Base-by-base conservation (phyloP, 2,797 vertebrate species). In the Neosalanx taihuensis region DNA sequence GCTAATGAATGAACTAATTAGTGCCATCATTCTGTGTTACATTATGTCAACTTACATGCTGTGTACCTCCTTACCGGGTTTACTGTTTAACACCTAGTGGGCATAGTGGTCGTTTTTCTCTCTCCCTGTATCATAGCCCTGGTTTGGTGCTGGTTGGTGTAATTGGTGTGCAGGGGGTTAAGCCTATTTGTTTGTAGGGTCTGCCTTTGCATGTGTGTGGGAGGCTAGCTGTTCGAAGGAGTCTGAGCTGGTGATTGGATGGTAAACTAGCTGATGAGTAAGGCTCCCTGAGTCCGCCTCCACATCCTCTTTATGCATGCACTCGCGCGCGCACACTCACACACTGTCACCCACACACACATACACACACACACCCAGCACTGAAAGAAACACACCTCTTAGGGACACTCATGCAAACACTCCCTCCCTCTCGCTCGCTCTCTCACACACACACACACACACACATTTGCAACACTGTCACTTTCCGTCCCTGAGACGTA, bases 1-100 rank as follows among this genome's bases (percentile, higher is more conserved):
- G 69, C 87, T 91, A 91, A 90, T 87, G 89, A 92, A 89, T 87
- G 75, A 80, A 89, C 85, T 88, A 86, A 92, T 93, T 92, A 90
- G 83, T 46, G 80, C 72, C 81, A 72, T 82, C 76, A 75, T 81
- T 67, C 84, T 79, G 85, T 90, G 88, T 90, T 88, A 90, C 76
- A 53, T 79, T 80, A 80, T 80, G 83, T 87, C 87, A 83, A 88
- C 81, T 80, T 81, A 46, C 75, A 79, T 81, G 76, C 84, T 76
- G 78, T 83, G 82, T 70, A 17, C 71, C 61, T 51, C 59, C 30
- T 17, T 41, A 31, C 59, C 53, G 64, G 60, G 33, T 46, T 26
- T 18, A 18, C 51, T 70, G 23, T 29, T 53, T 3, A 49, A 33
- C 67, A 23, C 53, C 53, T 20, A n/a, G 1, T 56, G 37, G 53